These are phyloP conservation scores for Drepana falcataria DNA, from an alignment of 2,888 invertebrate species.

Conservation along the genomic window DNA sequence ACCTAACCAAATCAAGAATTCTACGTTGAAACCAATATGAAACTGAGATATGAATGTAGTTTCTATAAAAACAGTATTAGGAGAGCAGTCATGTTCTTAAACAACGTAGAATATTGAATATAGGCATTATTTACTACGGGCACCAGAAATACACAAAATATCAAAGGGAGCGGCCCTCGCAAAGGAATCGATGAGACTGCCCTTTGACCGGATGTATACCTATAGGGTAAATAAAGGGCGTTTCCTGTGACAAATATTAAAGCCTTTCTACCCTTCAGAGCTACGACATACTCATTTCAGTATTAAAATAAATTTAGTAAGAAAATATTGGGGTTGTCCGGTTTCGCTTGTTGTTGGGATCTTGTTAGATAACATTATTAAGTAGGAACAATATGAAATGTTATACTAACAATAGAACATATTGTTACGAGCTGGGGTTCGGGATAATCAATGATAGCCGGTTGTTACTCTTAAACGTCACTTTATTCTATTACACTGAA, in stretches of 20 bases:
- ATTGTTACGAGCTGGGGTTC: no score
- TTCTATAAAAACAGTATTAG: not conserved
- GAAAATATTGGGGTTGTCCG: slow-evolving; percentile 14
- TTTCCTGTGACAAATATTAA: slow-evolving; percentile 64
- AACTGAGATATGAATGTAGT: not conserved
- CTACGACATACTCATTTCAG: slow-evolving; percentile 20
- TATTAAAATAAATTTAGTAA: slow-evolving; percentile 19
- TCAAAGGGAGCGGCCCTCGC: slow-evolving; percentile 40
- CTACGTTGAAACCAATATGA: not conserved
- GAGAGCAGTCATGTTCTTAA: slow-evolving; percentile 1
- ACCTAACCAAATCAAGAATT: not conserved
- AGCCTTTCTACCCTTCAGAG: slow-evolving; percentile 20
- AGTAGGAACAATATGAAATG: not conserved
- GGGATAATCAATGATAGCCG: no score
- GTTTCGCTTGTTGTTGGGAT: slow-evolving; percentile 9
- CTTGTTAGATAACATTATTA: not conserved
- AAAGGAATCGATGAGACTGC: slow-evolving; percentile 53
- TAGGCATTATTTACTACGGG: slow-evolving; percentile 47
- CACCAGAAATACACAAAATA: slow-evolving; percentile 42
- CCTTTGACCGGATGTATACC: slow-evolving; percentile 54
- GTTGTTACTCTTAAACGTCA: no score
- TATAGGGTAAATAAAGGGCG: slow-evolving; percentile 58
- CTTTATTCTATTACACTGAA: no score
- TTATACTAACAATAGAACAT: no score
- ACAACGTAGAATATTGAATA: slow-evolving; percentile 43